These are phyloP conservation scores for Myopa testacea DNA, from an alignment of 2,888 invertebrate species.

Conservation along the genomic window DNA sequence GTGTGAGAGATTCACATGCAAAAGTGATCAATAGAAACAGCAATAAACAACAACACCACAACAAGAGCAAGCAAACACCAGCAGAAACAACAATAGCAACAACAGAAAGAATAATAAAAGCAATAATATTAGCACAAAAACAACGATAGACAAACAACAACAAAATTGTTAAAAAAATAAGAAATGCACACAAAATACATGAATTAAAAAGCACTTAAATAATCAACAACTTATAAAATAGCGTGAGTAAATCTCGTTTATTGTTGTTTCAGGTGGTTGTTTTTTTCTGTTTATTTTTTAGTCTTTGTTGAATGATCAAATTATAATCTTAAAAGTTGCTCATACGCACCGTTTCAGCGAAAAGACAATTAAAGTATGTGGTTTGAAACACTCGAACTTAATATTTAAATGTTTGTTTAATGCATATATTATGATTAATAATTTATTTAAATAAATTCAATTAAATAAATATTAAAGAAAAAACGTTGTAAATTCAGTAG, in stretches of 20 bases:
- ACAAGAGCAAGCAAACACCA: no score
- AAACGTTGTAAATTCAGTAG: no score
- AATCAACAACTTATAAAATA: neutral
- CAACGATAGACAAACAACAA: neutral
- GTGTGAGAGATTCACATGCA: conserved; percentile 20
- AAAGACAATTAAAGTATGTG: neutral
- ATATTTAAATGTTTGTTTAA: no score
- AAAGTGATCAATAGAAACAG: neutral
- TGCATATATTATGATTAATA: no score
- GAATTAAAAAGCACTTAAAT: neutral
- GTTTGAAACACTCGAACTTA: no score
- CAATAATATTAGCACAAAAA: neutral
- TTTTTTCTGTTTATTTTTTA: no score
- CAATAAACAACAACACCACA: neutral
- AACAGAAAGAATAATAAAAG: neutral
- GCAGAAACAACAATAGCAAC: no score
- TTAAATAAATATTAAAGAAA: no score
- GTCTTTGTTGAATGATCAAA: no score
- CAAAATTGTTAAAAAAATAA: neutral
- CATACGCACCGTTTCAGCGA: neutral
- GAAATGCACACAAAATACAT: neutral
- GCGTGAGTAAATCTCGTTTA: neutral
- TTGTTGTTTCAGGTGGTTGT: no score
- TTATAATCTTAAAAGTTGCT: neutral
- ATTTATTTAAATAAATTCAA: no score